Conservation (phyloP, 2,797 vertebrate genomes). For the Etheostoma nigrum region DNA sequence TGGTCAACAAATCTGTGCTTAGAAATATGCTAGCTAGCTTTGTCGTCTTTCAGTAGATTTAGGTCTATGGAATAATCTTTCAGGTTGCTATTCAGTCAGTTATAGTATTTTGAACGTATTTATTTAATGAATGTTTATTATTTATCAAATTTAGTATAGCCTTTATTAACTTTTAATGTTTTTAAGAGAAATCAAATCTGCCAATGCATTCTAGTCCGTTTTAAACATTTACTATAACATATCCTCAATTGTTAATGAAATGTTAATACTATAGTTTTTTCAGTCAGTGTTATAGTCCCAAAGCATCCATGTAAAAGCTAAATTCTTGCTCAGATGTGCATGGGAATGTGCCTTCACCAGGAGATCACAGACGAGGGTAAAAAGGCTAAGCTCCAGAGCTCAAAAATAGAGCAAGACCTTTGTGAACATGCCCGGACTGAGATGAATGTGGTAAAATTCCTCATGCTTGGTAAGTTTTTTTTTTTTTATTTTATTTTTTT, state of each 20-base stretch:
- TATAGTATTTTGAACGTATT: no score
- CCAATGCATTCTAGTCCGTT: background rate
- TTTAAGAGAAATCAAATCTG: background rate
- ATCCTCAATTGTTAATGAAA: fast-evolving
- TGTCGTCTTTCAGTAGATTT: fast-evolving
- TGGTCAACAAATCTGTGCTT: background rate
- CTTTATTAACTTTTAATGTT: no score
- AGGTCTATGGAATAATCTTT: background rate
- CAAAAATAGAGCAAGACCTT: slow-evolving; percentile 78
- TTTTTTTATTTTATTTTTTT: no score
- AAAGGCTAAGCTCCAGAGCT: slow-evolving; percentile 74
- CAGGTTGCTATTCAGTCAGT: background rate
- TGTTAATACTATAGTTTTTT: background rate
- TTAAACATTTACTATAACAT: background rate
- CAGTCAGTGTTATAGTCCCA: background rate
- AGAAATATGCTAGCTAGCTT: no score
- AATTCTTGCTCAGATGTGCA: slow-evolving; percentile 67
- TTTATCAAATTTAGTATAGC: background rate
- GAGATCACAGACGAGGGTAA: slow-evolving; percentile 78
- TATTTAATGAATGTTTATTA: background rate
- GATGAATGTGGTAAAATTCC: slow-evolving; percentile 78
- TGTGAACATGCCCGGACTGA: slow-evolving; percentile 77
- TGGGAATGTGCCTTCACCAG: slow-evolving; percentile 71
- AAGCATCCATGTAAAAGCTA: background rate
- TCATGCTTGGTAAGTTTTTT: slow-evolving; percentile 80